phyloP scores from a whole-genome alignment of 2,888 invertebrate species.

The Chymomyza procnemis region DNA sequence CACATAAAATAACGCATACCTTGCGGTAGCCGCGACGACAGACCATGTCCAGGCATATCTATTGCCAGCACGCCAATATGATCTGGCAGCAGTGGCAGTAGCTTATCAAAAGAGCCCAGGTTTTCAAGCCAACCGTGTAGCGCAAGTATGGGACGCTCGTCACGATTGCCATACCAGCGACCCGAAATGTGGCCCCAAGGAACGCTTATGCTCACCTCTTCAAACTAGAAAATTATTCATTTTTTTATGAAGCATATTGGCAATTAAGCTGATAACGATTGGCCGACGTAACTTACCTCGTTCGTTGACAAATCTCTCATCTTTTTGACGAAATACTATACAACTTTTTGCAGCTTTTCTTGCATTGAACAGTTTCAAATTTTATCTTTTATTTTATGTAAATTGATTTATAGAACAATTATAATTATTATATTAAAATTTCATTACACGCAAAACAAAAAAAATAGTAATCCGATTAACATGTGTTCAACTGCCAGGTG shows the following conservation, averaged over 20 bases:
- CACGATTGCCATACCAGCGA: constrained; percentile 84
- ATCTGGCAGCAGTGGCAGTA: constrained; percentile 81
- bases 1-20: constrained; percentile 78
- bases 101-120: constrained; percentile 84
- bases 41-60: constrained; percentile 85
- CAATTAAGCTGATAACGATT: background rate
- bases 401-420: too few species aligned
- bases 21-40: constrained; percentile 82
- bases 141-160: constrained; percentile 83
- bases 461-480: too few species aligned
- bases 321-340: background rate
- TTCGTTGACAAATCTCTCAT: background rate
- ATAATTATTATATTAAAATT: too few species aligned
- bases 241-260: too few species aligned
- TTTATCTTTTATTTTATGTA: background rate
- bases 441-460: too few species aligned
- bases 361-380: background rate
- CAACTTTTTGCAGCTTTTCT: background rate
- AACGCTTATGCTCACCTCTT: constrained; percentile 83
- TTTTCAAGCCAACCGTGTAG: constrained; percentile 89
- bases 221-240: constrained; percentile 64
- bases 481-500: too few species aligned
- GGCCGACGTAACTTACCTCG: background rate
- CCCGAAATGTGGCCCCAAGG: constrained; percentile 85
- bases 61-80: constrained; percentile 81